Percentiles rank a stretch among this genome's conserved stretches.
These are phyloP conservation scores for Heliconius himera DNA, from an alignment of 1,140 invertebrate genomes.

Conservation along the genomic window DNA sequence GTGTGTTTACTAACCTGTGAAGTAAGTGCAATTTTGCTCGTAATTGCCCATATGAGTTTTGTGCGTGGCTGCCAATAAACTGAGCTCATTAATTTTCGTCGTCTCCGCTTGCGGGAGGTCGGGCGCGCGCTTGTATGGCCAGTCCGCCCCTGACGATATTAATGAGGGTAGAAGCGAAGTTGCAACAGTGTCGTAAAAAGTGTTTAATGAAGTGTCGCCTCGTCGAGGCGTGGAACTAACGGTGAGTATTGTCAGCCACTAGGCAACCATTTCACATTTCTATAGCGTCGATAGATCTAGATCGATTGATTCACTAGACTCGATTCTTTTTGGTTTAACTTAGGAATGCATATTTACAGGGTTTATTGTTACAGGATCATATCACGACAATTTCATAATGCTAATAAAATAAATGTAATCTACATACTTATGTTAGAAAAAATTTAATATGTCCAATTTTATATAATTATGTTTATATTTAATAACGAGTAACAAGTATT, in stretches of 20 bases:
- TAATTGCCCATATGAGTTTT: constrained; percentile 81
- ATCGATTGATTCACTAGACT: constrained; percentile 26
- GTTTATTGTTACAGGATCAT: constrained; percentile 26
- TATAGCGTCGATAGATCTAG: constrained; percentile 46
- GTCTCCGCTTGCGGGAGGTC: constrained; percentile 77
- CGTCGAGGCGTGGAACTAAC: constrained; percentile 73
- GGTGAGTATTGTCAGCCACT: constrained; percentile 66
- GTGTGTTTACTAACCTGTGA: constrained; percentile 80
- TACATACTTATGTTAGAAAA: neutral
- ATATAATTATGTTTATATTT: neutral
- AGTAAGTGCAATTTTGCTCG: constrained; percentile 81
- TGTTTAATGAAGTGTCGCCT: constrained; percentile 64
- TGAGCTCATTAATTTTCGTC: constrained; percentile 81
- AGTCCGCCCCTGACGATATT: constrained; percentile 82
- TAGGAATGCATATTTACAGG: constrained; percentile 25
- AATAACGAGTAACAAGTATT: too few relatives aligned
- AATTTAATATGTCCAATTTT: constrained; percentile 1
- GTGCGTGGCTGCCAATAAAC: constrained; percentile 81
- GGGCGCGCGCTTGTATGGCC: constrained; percentile 81
- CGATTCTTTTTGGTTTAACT: constrained; percentile 15
- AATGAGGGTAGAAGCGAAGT: constrained; percentile 80
- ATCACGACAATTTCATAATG: constrained; percentile 34
- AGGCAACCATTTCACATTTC: constrained; percentile 56
- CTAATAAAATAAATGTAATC: neutral
- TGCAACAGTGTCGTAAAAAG: constrained; percentile 75